Evolutionary conservation across 2,113 vertebrate genomes (phyloP), one percentile per base, ranked within the genome.

Genomic region (Meles meles): DNA sequence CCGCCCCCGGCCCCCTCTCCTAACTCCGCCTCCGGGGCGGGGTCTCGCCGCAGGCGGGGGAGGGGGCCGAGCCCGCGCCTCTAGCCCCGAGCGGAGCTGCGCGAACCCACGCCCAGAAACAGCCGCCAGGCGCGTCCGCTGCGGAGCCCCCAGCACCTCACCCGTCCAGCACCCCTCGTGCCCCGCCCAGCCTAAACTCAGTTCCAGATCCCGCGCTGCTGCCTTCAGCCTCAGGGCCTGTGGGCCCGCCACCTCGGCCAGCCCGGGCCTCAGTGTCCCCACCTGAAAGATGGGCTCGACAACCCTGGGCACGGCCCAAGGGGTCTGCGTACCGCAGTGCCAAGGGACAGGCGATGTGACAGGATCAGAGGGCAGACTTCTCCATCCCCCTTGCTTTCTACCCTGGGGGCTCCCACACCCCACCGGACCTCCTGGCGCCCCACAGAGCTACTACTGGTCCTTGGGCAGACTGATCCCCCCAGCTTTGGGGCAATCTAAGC

Each of bases 21-120:
- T 44, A 31, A 44, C 80, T 29, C 94, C 88, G 63, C 96, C 92
- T 44, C 81, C 57, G 71, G 91, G 95, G 81, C 77, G 81, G 94
- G 88, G 81, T 80, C 96, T 79, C 27, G 5, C 69, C 10, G 27
- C 21, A 7, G 2, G 27, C n/a, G 4, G 21, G 44, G 80, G 25
- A n/a, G 8, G 61, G 95, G 63, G 61, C 76, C 15, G 14, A 5
- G 52, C n/a, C 29, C 34, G 80, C 7, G 59, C 69, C 3, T 42
- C 71, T 39, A 0, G 6, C 72, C 49, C 7, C 6, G 0, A 1
- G n/a, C 29, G 0, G 27, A n/a, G 90, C 18, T 3, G 7, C 17
- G 52, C 65, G 4, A 23, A 21, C 85, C 13, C 3, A 9, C 49
- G 18, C 79, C 39, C n/a, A 1, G 80, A 7, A 18, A 14, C 1